These are phyloP conservation scores for Hormaphis cornu DNA, from an alignment of 1,140 invertebrate species.

Conservation along the genomic window DNA sequence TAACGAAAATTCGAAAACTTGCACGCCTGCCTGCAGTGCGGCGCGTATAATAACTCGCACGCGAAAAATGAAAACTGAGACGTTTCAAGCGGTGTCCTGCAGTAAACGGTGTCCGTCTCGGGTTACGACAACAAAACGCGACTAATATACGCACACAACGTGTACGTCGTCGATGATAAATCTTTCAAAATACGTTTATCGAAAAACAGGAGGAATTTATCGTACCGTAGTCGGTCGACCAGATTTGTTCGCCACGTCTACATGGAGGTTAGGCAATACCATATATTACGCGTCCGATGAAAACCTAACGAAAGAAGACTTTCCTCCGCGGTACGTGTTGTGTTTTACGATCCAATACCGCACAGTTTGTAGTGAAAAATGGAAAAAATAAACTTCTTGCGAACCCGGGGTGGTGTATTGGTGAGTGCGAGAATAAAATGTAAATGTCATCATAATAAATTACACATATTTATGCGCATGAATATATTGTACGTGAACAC, in stretches of 20 bases:
- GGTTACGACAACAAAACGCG: conserved; percentile 12
- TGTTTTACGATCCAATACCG: conserved; percentile 3
- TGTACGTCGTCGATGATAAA: not conserved
- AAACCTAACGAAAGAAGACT: not conserved
- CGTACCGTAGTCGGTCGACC: not conserved
- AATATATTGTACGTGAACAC: not conserved
- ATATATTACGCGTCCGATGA: conserved; percentile 7
- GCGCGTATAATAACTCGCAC: not conserved
- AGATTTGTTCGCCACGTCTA: too few species aligned
- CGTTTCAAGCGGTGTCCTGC: not conserved
- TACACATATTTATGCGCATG: not conserved
- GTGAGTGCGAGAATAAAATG: too few species aligned
- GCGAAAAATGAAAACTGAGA: not conserved
- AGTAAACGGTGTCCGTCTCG: not conserved
- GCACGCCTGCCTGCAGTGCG: too few species aligned
- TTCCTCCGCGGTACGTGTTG: not conserved
- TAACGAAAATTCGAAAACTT: too few species aligned
- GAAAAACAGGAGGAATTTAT: not conserved
- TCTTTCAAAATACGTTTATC: not conserved
- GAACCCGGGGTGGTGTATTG: too few species aligned
- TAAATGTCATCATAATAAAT: too few species aligned
- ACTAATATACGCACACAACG: too few species aligned
- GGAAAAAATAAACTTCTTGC: not conserved
- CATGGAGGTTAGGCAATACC: not conserved
- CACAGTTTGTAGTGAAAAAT: not conserved